Evolutionary conservation across 2,888 invertebrate species (phyloP).

Genomic region (Sipha maydis): DNA sequence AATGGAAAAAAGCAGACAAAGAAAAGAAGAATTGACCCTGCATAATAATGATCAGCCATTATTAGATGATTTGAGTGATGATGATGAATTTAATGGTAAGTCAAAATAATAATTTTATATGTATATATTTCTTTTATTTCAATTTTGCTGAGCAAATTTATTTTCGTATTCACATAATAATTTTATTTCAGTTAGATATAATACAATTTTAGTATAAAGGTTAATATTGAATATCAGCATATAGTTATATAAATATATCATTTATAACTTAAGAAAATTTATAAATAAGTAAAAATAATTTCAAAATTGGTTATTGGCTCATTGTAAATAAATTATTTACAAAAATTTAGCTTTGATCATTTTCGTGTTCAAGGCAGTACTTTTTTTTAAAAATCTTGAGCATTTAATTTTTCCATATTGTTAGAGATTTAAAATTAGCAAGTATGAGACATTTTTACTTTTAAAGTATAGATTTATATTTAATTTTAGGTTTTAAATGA

Average conservation of each 20-base stretch:
- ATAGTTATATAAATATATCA: too few relatives aligned
- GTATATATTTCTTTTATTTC: too few relatives aligned
- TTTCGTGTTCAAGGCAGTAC: too few relatives aligned
- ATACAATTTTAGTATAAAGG: too few relatives aligned
- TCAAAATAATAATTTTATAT: background rate
- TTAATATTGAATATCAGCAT: too few relatives aligned
- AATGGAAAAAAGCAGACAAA: constrained; percentile 51
- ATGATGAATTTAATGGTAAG: constrained; percentile 57
- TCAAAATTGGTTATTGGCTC: too few relatives aligned
- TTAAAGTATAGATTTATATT: background rate
- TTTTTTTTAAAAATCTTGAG: background rate
- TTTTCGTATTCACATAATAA: too few relatives aligned
- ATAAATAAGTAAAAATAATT: too few relatives aligned
- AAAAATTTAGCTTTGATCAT: too few relatives aligned
- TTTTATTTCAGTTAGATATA: background rate
- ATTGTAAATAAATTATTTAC: too few relatives aligned
- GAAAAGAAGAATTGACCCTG: constrained; percentile 39
- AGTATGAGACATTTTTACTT: background rate
- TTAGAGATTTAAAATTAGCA: background rate
- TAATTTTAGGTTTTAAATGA: background rate
- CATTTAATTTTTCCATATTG: background rate
- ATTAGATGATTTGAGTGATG: constrained; percentile 57
- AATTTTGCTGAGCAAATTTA: background rate
- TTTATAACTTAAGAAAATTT: too few relatives aligned
- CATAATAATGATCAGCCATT: constrained; percentile 26